A percentile compares a stretch with the other conserved stretches of the same genome.
Evolutionary conservation across 1,140 invertebrate species (phyloP).

Genomic region (Thaumatotibia leucotreta): DNA sequence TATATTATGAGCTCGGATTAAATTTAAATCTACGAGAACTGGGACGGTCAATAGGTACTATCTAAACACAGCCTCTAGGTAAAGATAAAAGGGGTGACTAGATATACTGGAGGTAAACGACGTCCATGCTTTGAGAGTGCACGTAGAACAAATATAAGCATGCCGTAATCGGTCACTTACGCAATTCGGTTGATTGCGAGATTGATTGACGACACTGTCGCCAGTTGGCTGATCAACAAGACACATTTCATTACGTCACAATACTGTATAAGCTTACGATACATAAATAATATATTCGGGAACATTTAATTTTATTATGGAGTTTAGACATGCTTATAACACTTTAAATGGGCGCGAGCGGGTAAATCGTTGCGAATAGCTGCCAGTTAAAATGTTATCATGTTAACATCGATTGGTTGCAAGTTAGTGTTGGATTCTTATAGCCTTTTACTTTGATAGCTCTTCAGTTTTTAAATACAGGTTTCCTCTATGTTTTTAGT

Average conservation of each 20-base stretch:
- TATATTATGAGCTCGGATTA: background rate
- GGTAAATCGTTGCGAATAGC: background rate
- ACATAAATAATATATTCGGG: background rate
- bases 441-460: background rate
- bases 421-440: background rate
- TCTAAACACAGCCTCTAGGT: constrained; percentile 15
- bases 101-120: constrained; percentile 23
- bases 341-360: background rate
- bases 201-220: constrained; percentile 92
- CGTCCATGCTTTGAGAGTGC: constrained; percentile 57
- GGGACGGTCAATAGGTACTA: constrained; percentile 21
- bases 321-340: background rate
- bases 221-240: constrained; percentile 87
- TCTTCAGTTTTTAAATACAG: background rate
- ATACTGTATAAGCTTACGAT: constrained; percentile 54
- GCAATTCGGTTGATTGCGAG: constrained; percentile 92
- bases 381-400: constrained; percentile 1
- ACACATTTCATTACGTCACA: constrained; percentile 68
- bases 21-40: background rate
- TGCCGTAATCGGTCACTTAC: constrained; percentile 82
- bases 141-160: constrained; percentile 56
- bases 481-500: background rate
- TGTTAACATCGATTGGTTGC: background rate
- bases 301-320: background rate
- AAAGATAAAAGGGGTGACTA: constrained; percentile 6